Base-by-base conservation (phyloP, 1,140 invertebrate genomes). In the Drosophila biarmipes region DNA sequence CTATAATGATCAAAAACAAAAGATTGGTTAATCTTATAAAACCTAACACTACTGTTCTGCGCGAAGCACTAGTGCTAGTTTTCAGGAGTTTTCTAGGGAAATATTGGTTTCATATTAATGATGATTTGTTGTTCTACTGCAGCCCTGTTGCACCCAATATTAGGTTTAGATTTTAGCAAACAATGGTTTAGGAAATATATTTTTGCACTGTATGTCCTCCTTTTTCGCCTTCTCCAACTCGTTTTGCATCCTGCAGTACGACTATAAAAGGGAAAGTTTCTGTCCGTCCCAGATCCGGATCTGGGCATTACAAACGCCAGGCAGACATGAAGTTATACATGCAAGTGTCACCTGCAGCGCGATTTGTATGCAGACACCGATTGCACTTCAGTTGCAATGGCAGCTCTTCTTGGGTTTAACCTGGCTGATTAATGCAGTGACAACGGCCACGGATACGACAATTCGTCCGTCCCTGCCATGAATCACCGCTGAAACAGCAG, bases 241-340 rank as follows among this genome's bases (percentile, higher is more conserved):
- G 72, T 75, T 66, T 75, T 66, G 53, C 72, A 75, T 75, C 73
- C 72, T 75, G 73, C 62, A 68, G 42, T 29, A 54, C 37, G 35
- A 21, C 35, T 48, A 27, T 35, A 67, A 74, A 75, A 86, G 80
- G 81, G 80, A 86, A 85, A 76, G 78, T 76, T 74, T 80, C 56
- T 52, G 49, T 62, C 46, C 19, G 46, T 11, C 42, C 52, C 43
- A 81, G 67, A 52, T 79, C 56, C 55, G 69, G 81, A 86, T 84
- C 80, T 85, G 54, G 52, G 49, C 64, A 86, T 87, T 86, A 82
- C 69, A 86, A 86, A 86, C 82, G 82, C 84, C 61, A 72, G 53
- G 52, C 78, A 78, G 57, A 58, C 78, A 78, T 73, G 73, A 48
- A 71, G 58, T 73, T 71, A 72, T 73, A 64, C 74, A 69, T 62